These are phyloP conservation scores for Rissa tridactyla DNA, from an alignment of 2,113 vertebrate species.

Conservation along the genomic window DNA sequence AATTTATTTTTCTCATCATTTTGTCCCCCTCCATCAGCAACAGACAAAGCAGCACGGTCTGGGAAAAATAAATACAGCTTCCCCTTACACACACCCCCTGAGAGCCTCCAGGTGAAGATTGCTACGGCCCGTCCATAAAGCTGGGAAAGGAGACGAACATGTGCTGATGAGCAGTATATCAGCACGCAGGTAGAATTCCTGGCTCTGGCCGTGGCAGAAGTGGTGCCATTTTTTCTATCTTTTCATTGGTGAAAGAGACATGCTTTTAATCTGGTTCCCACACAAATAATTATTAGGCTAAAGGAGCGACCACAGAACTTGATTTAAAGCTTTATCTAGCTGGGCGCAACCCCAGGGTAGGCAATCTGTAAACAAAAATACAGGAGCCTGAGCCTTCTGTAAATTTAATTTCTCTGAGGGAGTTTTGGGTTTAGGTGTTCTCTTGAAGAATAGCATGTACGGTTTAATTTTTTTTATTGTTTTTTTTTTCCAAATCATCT, in stretches of 20 bases:
- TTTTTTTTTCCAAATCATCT: background rate
- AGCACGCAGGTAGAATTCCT: background rate
- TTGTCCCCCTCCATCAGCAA: background rate
- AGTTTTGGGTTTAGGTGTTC: background rate
- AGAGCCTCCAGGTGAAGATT: background rate
- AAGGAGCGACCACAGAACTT: background rate
- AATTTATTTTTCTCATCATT: background rate
- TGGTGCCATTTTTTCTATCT: background rate
- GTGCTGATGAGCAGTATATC: background rate
- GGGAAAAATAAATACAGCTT: background rate
- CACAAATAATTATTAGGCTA: background rate
- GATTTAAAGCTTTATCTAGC: background rate
- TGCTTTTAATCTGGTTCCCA: background rate
- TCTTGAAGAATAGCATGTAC: background rate
- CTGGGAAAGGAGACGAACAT: background rate
- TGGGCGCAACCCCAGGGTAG: background rate
- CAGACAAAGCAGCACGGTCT: background rate
- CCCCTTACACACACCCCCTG: background rate
- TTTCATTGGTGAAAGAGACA: background rate
- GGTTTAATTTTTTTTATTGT: background rate
- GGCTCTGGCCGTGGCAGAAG: background rate
- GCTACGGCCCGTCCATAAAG: background rate
- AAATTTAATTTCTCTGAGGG: background rate
- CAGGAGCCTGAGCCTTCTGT: background rate
- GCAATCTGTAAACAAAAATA: background rate